Conservation (phyloP, 2,888 invertebrate species). For the Xestobium rufovillosum region DNA sequence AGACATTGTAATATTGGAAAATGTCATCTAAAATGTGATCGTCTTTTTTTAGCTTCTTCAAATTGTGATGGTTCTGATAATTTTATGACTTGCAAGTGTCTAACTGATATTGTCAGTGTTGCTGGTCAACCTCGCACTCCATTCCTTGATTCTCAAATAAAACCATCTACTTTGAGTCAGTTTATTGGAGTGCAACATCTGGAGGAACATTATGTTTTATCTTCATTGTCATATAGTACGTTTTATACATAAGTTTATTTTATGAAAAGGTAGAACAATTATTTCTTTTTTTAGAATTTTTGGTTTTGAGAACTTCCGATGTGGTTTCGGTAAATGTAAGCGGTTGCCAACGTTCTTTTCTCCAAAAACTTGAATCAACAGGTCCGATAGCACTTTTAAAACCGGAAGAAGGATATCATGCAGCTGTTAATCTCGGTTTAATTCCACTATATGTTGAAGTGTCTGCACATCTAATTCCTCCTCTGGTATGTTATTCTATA, state of each 20-base stretch:
- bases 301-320: conserved; percentile 22
- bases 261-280: no score
- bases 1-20: no score
- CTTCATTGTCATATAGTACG: conserved; percentile 71
- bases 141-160: conserved; percentile 51
- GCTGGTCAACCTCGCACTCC: no score
- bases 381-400: conserved; percentile 56
- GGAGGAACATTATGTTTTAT: conserved; percentile 80
- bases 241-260: no score
- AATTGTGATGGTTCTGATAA: conserved; percentile 40
- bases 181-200: conserved; percentile 60
- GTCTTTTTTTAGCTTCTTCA: conserved; percentile 27
- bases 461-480: conserved; percentile 10
- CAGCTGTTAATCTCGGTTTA: conserved; percentile 52
- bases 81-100: conserved; percentile 33
- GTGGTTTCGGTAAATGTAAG: no score
- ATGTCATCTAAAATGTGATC: no score
- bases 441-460: conserved; percentile 50
- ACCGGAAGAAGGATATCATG: conserved; percentile 52
- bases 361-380: conserved; percentile 49
- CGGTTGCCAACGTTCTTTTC: conserved; percentile 57
- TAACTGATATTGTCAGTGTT: no score
- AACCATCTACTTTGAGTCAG: conserved; percentile 48
- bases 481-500: neutral
- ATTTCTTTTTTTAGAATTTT: conserved; percentile 11